Base-by-base conservation (phyloP, 2,113 vertebrate genomes). In the Varanus salvator region DNA sequence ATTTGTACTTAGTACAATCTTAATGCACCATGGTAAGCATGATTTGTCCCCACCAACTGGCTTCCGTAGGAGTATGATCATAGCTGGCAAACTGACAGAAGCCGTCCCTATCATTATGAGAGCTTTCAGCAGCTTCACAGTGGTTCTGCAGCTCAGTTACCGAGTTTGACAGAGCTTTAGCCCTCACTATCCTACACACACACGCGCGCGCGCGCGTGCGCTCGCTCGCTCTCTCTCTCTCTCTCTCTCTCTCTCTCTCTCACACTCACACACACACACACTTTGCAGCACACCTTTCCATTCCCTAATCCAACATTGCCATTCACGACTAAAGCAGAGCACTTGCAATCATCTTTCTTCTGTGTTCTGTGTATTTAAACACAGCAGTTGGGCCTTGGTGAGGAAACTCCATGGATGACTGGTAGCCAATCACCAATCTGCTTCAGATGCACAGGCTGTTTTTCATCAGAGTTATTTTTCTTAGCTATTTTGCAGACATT, bases 71-170 rank as follows among this genome's bases (percentile, higher is more conserved):
- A 31, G 8, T 54, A 72, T 54, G 69, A 76, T 52, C 54, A 77
- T n/a, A 27, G 44, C 89, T 8, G 54, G 27, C n/a, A 91, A 50
- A 25, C 25, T 88, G 81, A 57, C 29, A 76, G 74, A 91, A 85
- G 81, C 54, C 54, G 50, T 6, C 80, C 91, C 44, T 57, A 50
- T 25, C 50, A 0, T 23, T 52, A 0, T 50, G n/a, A 83, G 14
- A 38, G 23, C 17, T 94, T 92, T 87, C 44, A 91, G 31, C 19
- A 76, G 19, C 7, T 89, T 64, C 44, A 15, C 80, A 57, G 11
- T 11, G 31, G 69, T 6, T 91, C 92, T 83, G 78, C 19, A 68
- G 57, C 68, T 87, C n/a, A 29, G 0, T 0, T 38, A 77, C 12
- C 0, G 7, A 2, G 52, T 85, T 3, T 3, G 0, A 23, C 31